These are phyloP conservation scores for Heliconius melpomene DNA, from an alignment of 1,140 invertebrate genomes.

Conservation along the genomic window DNA sequence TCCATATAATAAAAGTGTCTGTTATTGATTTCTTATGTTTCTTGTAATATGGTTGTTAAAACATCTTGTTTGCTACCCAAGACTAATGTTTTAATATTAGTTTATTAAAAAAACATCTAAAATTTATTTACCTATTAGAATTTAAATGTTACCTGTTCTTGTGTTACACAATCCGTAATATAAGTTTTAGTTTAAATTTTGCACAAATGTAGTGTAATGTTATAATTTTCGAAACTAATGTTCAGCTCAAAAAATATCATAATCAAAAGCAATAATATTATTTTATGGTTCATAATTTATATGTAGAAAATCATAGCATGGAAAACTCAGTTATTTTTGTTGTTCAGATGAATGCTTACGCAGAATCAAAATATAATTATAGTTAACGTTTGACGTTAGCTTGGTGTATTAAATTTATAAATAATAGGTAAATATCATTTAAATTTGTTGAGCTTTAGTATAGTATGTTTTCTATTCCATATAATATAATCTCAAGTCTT, in stretches of 20 bases:
- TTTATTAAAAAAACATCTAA: neutral
- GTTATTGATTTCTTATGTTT: too few relatives aligned
- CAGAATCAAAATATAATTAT: neutral
- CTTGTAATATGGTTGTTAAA: too few relatives aligned
- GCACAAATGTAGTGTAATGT: constrained; percentile 16
- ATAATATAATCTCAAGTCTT: neutral
- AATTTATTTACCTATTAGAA: constrained; percentile 1
- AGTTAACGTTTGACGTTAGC: constrained; percentile 1
- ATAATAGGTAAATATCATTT: too few relatives aligned
- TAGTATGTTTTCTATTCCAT: neutral
- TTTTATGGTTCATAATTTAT: neutral
- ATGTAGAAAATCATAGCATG: neutral
- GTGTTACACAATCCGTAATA: constrained; percentile 7
- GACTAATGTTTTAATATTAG: too few relatives aligned
- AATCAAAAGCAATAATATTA: neutral
- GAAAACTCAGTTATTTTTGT: neutral
- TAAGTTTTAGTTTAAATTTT: constrained; percentile 20
- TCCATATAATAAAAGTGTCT: too few relatives aligned
- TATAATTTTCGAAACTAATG: neutral
- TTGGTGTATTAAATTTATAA: constrained; percentile 1
- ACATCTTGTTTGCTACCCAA: too few relatives aligned
- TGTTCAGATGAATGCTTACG: neutral
- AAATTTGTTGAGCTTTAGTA: neutral
- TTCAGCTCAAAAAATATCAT: neutral
- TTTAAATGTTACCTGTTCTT: constrained; percentile 23